These are phyloP conservation scores for Matsumurasca onukii DNA, from an alignment of 1,140 invertebrate species.

Conservation along the genomic window DNA sequence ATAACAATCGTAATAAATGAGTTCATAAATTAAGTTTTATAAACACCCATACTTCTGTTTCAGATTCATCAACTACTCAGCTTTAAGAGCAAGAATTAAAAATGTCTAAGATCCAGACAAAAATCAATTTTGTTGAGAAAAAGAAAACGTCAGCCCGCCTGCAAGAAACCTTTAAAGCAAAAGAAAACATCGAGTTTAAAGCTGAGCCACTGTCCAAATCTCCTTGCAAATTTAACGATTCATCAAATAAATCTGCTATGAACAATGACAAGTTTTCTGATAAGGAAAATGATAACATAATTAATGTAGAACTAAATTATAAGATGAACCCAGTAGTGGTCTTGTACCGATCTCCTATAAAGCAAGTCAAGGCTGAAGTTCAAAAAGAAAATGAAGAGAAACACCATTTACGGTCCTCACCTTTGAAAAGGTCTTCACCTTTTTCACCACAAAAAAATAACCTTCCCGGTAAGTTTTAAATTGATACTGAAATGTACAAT, in stretches of 20 bases:
- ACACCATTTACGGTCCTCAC: not conserved
- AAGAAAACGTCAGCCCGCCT: conserved; percentile 21
- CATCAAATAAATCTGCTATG: not conserved
- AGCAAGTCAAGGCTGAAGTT: not conserved
- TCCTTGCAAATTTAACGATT: not conserved
- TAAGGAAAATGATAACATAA: not conserved
- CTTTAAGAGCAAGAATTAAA: not conserved
- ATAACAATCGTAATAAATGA: too few relatives aligned
- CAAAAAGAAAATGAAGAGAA: not conserved
- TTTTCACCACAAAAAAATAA: not conserved
- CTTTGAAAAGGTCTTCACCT: not conserved
- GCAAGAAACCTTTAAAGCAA: conserved; percentile 20
- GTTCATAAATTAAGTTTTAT: too few relatives aligned
- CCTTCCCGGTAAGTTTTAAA: not conserved
- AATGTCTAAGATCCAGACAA: conserved; percentile 25
- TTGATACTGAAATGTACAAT: not conserved
- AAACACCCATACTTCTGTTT: too few relatives aligned
- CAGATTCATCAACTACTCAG: too few relatives aligned
- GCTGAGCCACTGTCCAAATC: not conserved
- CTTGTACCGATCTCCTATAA: not conserved
- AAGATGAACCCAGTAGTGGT: too few relatives aligned
- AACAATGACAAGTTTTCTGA: not conserved
- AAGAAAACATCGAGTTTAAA: not conserved
- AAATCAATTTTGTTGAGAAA: conserved; percentile 19
- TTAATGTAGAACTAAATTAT: too few relatives aligned